Base-by-base conservation (phyloP, 1,140 invertebrate species). In the Danaus plexippus region DNA sequence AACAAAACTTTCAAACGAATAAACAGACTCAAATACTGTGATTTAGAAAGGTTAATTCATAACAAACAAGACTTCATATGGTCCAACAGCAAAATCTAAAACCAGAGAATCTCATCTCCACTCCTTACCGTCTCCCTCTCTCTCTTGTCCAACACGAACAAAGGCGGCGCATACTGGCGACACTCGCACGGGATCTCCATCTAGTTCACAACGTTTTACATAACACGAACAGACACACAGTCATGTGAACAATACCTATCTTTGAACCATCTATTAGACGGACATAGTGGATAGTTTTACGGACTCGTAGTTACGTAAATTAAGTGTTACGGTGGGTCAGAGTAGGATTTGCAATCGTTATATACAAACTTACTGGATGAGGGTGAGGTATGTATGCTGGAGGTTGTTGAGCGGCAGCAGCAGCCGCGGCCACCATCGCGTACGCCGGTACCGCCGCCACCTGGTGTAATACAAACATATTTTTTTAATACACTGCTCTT, bases 111-210 rank as follows among this genome's bases (percentile, higher is more conserved):
- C 42, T 11, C 11, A 13, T 18, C 12, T 47, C 46, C 45, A 40
- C 43, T 32, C 48, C 81, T 81, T 77, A 83, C 80, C 80, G 73
- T 71, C 40, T 85, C 82, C 6, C 82, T 72, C 40, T 83, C 78
- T 11, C 79, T 63, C 59, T 85, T 81, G 70, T 82, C 79, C 49
- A 70, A 66, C 66, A 82, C 61, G 57, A 80, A 73, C 56, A 83
- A 71, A 5, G 76, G 75, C 66, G 73, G 72, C 61, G 61, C 79
- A 75, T 75, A 84, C 73, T 80, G 79, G 3, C 79, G 75, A 52
- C 83, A 86, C 61, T 86, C 83, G 75, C 83, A 86, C 47, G 69
- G 67, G 60, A 80, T 64, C 75, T 84, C 83, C 83, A 86, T 80
- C 74, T 80, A 72, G 9, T 45, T 49, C 11, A 58, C 22, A 41